Conservation (phyloP, 1,140 invertebrate genomes). For the Nautilus pompilius region DNA sequence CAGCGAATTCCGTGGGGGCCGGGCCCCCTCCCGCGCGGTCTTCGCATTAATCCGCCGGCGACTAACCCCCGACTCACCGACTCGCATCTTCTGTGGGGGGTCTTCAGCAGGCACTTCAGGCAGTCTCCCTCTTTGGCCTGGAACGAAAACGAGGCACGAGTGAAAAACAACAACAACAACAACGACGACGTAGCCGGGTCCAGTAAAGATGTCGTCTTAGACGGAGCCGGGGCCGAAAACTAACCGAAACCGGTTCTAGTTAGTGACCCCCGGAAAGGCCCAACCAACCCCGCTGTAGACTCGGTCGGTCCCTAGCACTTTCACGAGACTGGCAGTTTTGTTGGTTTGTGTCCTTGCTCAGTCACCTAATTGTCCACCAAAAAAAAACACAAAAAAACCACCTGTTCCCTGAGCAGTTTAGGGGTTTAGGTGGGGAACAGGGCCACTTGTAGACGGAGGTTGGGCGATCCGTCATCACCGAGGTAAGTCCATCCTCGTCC, state of each 20-base stretch:
- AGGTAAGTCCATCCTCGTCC: not conserved
- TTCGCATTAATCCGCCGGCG: not conserved
- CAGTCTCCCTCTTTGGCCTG: constrained; percentile 47
- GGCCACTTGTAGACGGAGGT: too few relatives aligned
- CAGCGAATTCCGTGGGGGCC: not conserved
- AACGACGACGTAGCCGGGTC: too few relatives aligned
- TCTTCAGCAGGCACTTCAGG: constrained; percentile 49
- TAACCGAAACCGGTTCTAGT: not conserved
- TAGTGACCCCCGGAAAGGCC: not conserved
- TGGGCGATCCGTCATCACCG: not conserved
- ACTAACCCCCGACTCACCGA: constrained; percentile 32
- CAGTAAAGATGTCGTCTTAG: not conserved
- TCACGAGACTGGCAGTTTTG: too few relatives aligned
- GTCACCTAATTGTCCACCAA: not conserved
- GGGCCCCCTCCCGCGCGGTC: not conserved
- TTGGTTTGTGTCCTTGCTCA: not conserved
- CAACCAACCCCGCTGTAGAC: not conserved
- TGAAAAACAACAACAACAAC: too few relatives aligned
- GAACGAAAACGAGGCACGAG: constrained; percentile 25
- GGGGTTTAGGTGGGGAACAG: too few relatives aligned
- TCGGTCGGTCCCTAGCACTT: not conserved
- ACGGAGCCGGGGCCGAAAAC: not conserved
- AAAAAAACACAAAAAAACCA: too few relatives aligned
- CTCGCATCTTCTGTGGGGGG: constrained; percentile 51
- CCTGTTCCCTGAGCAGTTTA: too few relatives aligned